Percentiles rank a stretch among this genome's conserved stretches.
Conservation (phyloP, 2,888 invertebrate species). For the Catocala fraxini region DNA sequence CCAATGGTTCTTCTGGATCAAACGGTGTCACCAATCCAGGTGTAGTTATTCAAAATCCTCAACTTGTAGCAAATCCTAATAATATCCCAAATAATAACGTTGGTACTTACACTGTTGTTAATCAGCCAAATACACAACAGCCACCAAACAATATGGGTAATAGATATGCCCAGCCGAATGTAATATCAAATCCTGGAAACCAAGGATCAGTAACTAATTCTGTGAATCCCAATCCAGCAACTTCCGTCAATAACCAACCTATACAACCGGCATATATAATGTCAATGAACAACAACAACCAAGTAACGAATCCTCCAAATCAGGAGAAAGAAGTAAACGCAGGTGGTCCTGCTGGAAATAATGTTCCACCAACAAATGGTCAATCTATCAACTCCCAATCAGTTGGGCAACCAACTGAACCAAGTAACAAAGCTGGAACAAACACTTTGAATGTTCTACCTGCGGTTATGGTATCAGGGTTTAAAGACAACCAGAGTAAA, state of each 20-base stretch:
- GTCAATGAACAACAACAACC: background rate
- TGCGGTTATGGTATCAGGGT: slow-evolving; percentile 40
- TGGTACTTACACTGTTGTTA: slow-evolving; percentile 2
- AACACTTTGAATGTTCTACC: slow-evolving; percentile 26
- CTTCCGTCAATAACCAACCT: slow-evolving; percentile 5
- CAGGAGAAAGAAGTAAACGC: slow-evolving; percentile 7
- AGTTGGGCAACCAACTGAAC: background rate
- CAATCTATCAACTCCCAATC: slow-evolving; percentile 7
- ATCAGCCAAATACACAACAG: slow-evolving; percentile 15
- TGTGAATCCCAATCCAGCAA: background rate
- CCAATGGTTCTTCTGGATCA: slow-evolving; percentile 7
- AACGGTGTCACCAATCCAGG: background rate
- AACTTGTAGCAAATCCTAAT: background rate
- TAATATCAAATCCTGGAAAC: slow-evolving; percentile 10
- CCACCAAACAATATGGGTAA: slow-evolving; percentile 9
- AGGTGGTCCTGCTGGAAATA: background rate
- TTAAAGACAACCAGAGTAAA: slow-evolving; percentile 26
- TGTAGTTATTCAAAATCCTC: background rate
- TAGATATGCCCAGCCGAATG: slow-evolving; percentile 8
- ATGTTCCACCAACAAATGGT: background rate
- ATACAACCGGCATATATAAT: background rate
- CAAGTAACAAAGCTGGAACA: background rate
- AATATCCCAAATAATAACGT: slow-evolving; percentile 3
- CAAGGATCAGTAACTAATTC: background rate
- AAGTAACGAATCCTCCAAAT: slow-evolving; percentile 5